Evolutionary conservation across 1,140 invertebrate species (phyloP), one percentile per base, ranked within the genome.

Genomic region (Caenorhabditis remanei): DNA sequence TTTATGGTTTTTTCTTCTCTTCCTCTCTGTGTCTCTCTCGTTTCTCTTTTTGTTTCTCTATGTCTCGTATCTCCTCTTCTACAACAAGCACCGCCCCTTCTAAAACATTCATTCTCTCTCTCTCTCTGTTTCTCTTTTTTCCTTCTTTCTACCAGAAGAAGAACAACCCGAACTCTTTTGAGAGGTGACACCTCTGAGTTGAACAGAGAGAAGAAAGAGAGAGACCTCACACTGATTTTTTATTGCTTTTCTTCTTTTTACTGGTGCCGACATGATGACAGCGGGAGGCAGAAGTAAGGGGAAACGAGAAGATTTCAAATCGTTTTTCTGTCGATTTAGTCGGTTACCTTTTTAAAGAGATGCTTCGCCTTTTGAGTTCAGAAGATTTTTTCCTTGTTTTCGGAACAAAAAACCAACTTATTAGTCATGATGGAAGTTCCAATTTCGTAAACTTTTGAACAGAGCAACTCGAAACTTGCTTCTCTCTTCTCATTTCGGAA

Each of bases 201-300:
- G 71, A 71, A 71, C 65, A 21, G 11, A 71, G 24, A 46, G 65
- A 41, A 65, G 63, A 41, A 11, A 65, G 61, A 65, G 32, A 65
- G 32, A 79, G 71, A 79, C 71, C 71, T 24, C 71, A 79, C 71
- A 79, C 71, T 79, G 71, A 79, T 79, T 79, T 79, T 79, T 79
- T 79, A 46, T 46, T 79, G 50, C 53, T 79, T 46, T 79, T 53
- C n/a, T n/a, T 50, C 24, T 75, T 71, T 61, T 71, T 46, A 71
- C 41, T 19, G 65, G 65, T 71, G 65, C 65, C 65, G 65, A 71
- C 21, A 63, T 14, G 21, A 40, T 13, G 8, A 24, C 61, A 9
- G 61, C 61, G 61, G 61, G 61, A 63, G 65, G 16, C 41, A 43
- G 11, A 9, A 63, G 19, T 7, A 13, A 46, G 41, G 46, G 16